These are phyloP conservation scores for Poicephalus gulielmi DNA, from an alignment of 2,113 vertebrate species.

Conservation along the genomic window DNA sequence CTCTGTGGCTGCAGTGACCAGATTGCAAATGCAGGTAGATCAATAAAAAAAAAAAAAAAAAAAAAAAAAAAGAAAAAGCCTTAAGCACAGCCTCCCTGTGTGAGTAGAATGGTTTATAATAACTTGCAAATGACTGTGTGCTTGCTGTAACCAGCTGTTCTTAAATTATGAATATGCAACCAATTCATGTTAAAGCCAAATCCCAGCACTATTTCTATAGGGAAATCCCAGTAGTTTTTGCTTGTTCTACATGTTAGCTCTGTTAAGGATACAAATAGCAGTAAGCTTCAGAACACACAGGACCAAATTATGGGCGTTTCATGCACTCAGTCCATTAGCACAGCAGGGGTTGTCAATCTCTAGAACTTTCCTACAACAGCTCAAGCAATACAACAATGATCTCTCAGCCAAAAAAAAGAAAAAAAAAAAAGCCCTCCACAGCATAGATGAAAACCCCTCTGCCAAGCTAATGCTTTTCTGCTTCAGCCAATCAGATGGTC, in stretches of 20 bases:
- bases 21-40: conserved; percentile 89
- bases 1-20: conserved; percentile 86
- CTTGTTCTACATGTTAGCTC: conserved; percentile 74
- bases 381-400: conserved; percentile 80
- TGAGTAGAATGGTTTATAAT: conserved; percentile 76
- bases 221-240: conserved; percentile 76
- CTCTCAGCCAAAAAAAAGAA: conserved; percentile 52
- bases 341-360: conserved; percentile 81
- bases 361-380: conserved; percentile 74
- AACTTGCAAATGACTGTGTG: conserved; percentile 73
- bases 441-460: conserved; percentile 75
- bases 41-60: conserved; percentile 79
- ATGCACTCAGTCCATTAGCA: conserved; percentile 81
- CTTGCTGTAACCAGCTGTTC: conserved; percentile 78
- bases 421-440: conserved; percentile 70
- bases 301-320: conserved; percentile 75
- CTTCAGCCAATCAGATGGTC: conserved; percentile 81
- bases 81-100: conserved; percentile 74
- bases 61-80: conserved; percentile 3
- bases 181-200: conserved; percentile 77
- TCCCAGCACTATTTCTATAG: conserved; percentile 77
- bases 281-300: conserved; percentile 78
- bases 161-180: conserved; percentile 82
- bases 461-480: conserved; percentile 73
- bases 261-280: conserved; percentile 80